Percentiles rank a stretch among this genome's conserved stretches.
Conservation (phyloP, 2,888 invertebrate species). For the Ochropleura plecta region DNA sequence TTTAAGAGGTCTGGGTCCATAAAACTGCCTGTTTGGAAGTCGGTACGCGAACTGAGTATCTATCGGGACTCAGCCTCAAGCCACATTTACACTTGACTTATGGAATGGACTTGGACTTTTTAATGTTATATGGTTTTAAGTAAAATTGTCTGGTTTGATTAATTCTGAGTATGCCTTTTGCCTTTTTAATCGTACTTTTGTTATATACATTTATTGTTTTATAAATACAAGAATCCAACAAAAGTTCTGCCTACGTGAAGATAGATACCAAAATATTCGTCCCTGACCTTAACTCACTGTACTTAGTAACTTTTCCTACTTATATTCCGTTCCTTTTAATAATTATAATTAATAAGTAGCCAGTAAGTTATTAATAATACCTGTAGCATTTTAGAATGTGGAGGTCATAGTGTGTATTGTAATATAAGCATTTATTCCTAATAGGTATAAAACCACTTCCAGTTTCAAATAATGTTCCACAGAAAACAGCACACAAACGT, state of each 20-base stretch:
- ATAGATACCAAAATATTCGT: background rate
- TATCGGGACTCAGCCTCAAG: conserved; percentile 46
- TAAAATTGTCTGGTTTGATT: conserved; percentile 40
- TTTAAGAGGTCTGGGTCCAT: conserved; percentile 82
- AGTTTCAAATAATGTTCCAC: background rate
- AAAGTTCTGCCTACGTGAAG: no score
- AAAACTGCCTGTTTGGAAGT: conserved; percentile 85
- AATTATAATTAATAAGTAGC: no score
- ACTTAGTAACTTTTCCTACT: background rate
- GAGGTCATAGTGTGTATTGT: background rate
- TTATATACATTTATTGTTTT: background rate
- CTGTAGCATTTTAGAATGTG: background rate
- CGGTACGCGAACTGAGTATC: conserved; percentile 73
- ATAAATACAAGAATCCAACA: no score
- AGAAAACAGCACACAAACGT: conserved; percentile 7
- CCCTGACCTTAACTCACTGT: background rate
- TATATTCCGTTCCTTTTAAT: background rate
- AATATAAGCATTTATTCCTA: background rate
- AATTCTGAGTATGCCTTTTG: conserved; percentile 10
- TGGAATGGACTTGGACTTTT: conserved; percentile 52
- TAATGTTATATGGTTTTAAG: conserved; percentile 63
- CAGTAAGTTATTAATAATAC: background rate
- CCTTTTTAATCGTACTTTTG: background rate
- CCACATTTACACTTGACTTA: conserved; percentile 58
- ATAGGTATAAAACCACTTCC: background rate